Evolutionary conservation across 2,113 vertebrate species (phyloP), one percentile per base, ranked within the genome.

Genomic region (Chitala chitala): DNA sequence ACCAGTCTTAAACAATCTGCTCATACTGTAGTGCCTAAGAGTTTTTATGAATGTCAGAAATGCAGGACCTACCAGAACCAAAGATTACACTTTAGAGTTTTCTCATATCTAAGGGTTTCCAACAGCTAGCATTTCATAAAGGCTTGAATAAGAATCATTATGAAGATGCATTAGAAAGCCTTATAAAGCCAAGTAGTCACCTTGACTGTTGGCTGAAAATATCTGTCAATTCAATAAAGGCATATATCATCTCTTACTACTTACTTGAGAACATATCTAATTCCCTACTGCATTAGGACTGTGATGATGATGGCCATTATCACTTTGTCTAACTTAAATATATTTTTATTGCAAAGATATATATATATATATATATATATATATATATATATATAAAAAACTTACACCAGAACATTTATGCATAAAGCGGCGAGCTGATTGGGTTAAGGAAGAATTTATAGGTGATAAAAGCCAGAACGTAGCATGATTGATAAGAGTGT

Each of bases 171-270:
- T 15, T 8, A 29, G 8, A 22, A 46, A 31, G 24, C n/a, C 29
- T 15, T 8, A 29, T 6, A 22, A 46, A 31, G 24, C n/a, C 29
- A 3, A 46, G 64, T 10, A 42, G 64, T 68, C 64, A 46, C 64
- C 64, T 44, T 68, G 64, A 26, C 42, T 22, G 12, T 68, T 46
- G 12, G 1, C 24, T 68, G 24, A 24, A 10, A 48, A 46, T 20
- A 24, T 26, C 64, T 26, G 22, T 15, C 64, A 8, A 13, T 68
- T 48, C 40, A 68, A 68, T 48, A 68, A 68, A 46, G 46, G 24
- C 15, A 26, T 68, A 24, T n/a, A 68, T 68, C 46, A 29, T 26
- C 38, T 48, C 20, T 48, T 68, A 68, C 46, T 68, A 68, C 64
- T 68, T 68, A 68, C 42, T n/a, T 15, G 42, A 68, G 38, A 46